A percentile compares a stretch with the other conserved stretches of the same genome.
These are phyloP conservation scores for Orius insidiosus DNA, from an alignment of 1,140 invertebrate genomes.

Conservation along the genomic window DNA sequence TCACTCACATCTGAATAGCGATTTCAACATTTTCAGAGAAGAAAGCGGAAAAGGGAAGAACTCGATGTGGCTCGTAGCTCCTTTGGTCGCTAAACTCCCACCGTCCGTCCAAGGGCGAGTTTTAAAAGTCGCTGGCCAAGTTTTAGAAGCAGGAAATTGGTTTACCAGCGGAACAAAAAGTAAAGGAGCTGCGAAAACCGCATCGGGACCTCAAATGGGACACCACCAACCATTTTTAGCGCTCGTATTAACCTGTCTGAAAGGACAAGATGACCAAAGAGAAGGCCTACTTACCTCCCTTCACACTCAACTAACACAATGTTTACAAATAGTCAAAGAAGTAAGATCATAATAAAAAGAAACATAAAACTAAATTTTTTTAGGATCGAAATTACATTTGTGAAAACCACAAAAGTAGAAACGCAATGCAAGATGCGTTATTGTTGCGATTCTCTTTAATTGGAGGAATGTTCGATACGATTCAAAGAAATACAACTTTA, in stretches of 20 bases:
- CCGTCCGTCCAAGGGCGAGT: slow-evolving; percentile 81
- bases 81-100: slow-evolving; percentile 79
- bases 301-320: slow-evolving; percentile 78
- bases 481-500: slow-evolving; percentile 70
- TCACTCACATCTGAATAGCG: background rate
- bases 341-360: slow-evolving; percentile 26
- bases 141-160: slow-evolving; percentile 59
- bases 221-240: slow-evolving; percentile 87
- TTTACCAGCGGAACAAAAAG: slow-evolving; percentile 20
- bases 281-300: slow-evolving; percentile 81
- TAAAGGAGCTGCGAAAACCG: slow-evolving; percentile 11
- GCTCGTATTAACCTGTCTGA: slow-evolving; percentile 80
- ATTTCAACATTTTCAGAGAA: slow-evolving; percentile 12
- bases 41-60: slow-evolving; percentile 26
- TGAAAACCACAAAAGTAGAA: slow-evolving; percentile 35
- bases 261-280: slow-evolving; percentile 87
- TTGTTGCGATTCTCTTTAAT: slow-evolving; percentile 78
- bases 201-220: slow-evolving; percentile 12
- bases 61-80: slow-evolving; percentile 85
- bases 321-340: slow-evolving; percentile 53
- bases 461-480: slow-evolving; percentile 91
- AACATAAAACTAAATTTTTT: slow-evolving; percentile 5
- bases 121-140: slow-evolving; percentile 70
- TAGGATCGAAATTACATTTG: slow-evolving; percentile 32
- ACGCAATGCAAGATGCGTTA: slow-evolving; percentile 57